Evolutionary conservation across 2,888 invertebrate species (phyloP), one percentile per base, ranked within the genome.

Genomic region (Thecocarcelia acutangulata): DNA sequence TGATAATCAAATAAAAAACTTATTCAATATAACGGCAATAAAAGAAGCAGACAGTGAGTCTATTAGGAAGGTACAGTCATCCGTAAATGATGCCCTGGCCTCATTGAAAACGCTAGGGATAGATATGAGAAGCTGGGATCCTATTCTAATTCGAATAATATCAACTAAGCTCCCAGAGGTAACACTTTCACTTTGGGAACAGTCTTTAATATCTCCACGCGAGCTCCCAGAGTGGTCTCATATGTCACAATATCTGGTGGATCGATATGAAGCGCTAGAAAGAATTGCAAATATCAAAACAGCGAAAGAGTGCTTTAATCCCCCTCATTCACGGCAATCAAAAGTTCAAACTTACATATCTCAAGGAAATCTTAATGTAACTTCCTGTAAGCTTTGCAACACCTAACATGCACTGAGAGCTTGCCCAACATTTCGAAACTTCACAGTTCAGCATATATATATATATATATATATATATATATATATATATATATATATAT

Each of bases 1-100:
- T 1, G 68, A 75, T 12, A 59, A 66, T n/a, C 68, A 75, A 59
- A 15, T 75, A 2, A 48, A 75, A 66, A 44, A 28, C 3, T n/a
- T 42, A 3, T 73, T 50, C 17, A 40, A 52, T 13, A 66, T 66
- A 17, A 17, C 48, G 4, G 1, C 48, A 3, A 50, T 50, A 2
- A 70, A 13, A 21, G 40, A 24, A 0, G 70, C 48, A 6, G 19
- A 58, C 6, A 40, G 59, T 11, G 42, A 59, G 13, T 42, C 21
- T 0, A 59, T 59, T 19, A 6, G 59, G 8, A 59, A 8, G 21
- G 24, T 59, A 3, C 59, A 59, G 9, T 59, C 59, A 1, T 42
- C 59, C 2, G 42, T 42, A 4, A 59, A 59, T 24, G 42, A 59
- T 13, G 37, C 40, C 19, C 13, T 58, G 13, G 58, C 58, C 0